Base-by-base conservation (phyloP, 2,888 invertebrate genomes). In the Meandrusa payeni region DNA sequence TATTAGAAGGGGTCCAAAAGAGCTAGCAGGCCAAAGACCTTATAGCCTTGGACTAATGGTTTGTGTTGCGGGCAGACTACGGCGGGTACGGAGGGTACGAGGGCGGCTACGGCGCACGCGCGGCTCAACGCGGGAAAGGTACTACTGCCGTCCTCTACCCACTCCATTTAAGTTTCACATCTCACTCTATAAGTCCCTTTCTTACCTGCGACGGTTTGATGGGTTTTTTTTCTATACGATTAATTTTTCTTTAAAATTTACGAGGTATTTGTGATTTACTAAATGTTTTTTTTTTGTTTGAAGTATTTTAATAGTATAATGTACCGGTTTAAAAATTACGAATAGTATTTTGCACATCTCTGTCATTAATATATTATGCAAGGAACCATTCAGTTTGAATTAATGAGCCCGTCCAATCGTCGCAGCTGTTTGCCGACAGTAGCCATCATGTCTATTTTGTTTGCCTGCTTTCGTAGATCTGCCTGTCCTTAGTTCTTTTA, bases 81-180 rank as follows among this genome's bases (percentile, higher is more conserved):
- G 93, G 94, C 92, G 92, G 93, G 82, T 93, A 93, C 91, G 94
- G 93, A 91, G 93, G 93, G 90, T 94, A 93, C 92, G 93, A 94
- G 89, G 94, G 94, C 91, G 94, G 95, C 90, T 94, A 94, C 83
- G 93, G 94, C 90, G 94, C 94, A 88, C 93, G 95, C 89, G 91
- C 93, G 89, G 91, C 94, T 89, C 93, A 93, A 89, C 93, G 94
- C 90, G 92, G 94, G 89, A 95, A 95, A 95, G 95, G 95, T n/a
- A n/a, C n/a, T 95, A 95, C 90, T 67, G 73, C 69, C 70, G 55
- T 48, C 52, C 55, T 55, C 61, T 51, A 55, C 62, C 52, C 37
- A 34, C 48, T 34, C 46, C 34, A 34, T 34, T 37, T n/a, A n/a
- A n/a, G 23, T 41, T 46, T 38, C 45, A 39, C 34, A 27, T 42